Evolutionary conservation across 2,797 vertebrate species (phyloP).

Genomic region (Limnodromus scolopaceus): DNA sequence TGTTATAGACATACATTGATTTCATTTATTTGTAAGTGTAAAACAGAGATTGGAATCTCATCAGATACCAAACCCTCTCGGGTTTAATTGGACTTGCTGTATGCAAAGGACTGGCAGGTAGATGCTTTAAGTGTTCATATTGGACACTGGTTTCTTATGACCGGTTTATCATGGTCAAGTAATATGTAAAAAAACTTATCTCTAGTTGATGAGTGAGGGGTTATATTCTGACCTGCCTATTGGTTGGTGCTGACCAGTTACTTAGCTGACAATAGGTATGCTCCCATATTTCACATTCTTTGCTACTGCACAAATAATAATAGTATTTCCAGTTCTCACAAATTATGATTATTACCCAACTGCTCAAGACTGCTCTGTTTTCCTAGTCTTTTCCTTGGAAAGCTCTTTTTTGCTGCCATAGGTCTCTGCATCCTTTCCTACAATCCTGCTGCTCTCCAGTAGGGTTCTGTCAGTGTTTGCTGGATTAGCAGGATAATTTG

Average conservation of each 20-base stretch:
- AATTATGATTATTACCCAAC: slow-evolving; percentile 18
- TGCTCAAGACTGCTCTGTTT: slow-evolving; percentile 4
- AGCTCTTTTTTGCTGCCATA: not conserved
- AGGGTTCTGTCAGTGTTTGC: slow-evolving; percentile 15
- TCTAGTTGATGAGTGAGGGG: not conserved
- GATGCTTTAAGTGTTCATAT: not conserved
- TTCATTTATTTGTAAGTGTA: not conserved
- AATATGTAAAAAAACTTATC: not conserved
- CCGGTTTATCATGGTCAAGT: not conserved
- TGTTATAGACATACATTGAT: not conserved
- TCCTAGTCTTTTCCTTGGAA: not conserved
- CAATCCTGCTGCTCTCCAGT: slow-evolving; percentile 25
- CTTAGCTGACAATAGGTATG: not conserved
- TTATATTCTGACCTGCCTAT: not conserved
- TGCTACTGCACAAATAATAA: not conserved
- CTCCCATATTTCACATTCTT: not conserved
- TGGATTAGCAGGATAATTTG: slow-evolving; percentile 44
- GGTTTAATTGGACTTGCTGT: not conserved
- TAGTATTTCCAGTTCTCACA: not conserved
- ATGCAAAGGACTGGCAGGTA: not conserved
- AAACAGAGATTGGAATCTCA: not conserved
- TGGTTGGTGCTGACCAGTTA: not conserved
- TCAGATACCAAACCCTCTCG: not conserved
- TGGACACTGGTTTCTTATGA: not conserved
- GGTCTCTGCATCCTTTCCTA: slow-evolving; percentile 13